Conservation (phyloP, 2,797 vertebrate species). For the Aplochiton taeniatus region DNA sequence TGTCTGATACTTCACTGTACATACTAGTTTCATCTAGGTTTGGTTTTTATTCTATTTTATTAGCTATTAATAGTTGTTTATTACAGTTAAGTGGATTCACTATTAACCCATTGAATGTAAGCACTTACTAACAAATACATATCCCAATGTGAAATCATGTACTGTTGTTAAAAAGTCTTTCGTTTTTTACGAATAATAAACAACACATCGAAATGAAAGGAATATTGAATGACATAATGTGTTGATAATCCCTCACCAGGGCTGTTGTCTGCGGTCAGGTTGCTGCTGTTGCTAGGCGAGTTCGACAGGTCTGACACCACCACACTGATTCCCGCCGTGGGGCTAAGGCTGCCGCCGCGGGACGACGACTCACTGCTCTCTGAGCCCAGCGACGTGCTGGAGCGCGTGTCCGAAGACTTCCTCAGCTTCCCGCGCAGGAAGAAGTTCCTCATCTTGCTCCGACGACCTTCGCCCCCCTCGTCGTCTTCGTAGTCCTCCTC, state of each 20-base stretch:
- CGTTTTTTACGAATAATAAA: no score
- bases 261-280: slow-evolving; percentile 85
- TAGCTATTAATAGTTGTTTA: no score
- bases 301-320: slow-evolving; percentile 80
- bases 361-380: slow-evolving; percentile 95
- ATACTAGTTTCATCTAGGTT: no score
- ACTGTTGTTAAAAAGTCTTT: no score
- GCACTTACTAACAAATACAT: no score
- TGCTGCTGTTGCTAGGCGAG: slow-evolving; percentile 86
- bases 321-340: slow-evolving; percentile 80
- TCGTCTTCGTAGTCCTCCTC: slow-evolving; percentile 87
- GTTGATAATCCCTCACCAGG: slow-evolving; percentile 90
- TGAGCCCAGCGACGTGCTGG: slow-evolving; percentile 90
- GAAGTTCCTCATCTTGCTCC: slow-evolving; percentile 90
- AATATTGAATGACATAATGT: no score
- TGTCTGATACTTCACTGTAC: no score
- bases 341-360: slow-evolving; percentile 85
- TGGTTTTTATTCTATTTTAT: no score
- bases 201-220: no score
- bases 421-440: slow-evolving; percentile 88
- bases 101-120: no score
- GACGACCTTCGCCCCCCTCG: slow-evolving; percentile 75
- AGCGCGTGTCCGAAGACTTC: slow-evolving; percentile 90
- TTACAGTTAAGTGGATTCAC: no score
- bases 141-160: no score